Evolutionary conservation across 2,113 vertebrate species (phyloP).

Genomic region (Platysternon megacephalum): DNA sequence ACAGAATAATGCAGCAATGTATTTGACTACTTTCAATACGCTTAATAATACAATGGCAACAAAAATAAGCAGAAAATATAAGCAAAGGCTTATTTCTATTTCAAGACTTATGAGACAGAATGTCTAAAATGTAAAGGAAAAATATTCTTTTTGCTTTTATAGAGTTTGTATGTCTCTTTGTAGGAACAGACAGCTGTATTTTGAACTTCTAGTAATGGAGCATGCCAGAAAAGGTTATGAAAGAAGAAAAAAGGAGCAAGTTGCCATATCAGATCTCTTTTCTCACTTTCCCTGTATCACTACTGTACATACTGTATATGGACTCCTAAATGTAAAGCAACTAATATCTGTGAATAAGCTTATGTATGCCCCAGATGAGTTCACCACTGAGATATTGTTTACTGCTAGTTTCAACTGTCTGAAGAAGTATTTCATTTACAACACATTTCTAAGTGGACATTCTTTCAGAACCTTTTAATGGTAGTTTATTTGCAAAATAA

Average conservation of each 20-base stretch:
- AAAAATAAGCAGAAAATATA: background rate
- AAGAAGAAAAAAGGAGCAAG: background rate
- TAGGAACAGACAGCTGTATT: background rate
- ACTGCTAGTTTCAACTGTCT: background rate
- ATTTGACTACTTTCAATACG: conserved; percentile 26
- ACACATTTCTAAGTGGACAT: background rate
- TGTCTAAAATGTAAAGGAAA: background rate
- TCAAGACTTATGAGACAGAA: background rate
- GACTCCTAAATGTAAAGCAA: background rate
- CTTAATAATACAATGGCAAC: conserved; percentile 12
- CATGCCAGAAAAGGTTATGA: background rate
- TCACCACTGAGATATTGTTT: background rate
- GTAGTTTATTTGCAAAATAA: background rate
- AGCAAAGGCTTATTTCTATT: background rate
- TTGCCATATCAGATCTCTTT: background rate
- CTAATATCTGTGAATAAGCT: background rate
- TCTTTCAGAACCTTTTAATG: conserved; percentile 11
- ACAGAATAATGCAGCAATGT: conserved; percentile 41
- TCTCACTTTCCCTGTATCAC: background rate
- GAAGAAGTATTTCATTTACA: background rate
- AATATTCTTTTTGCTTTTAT: background rate
- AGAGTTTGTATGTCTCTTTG: background rate
- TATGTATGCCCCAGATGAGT: rapidly evolving
- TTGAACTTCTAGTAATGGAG: background rate
- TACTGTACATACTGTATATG: rapidly evolving